Evolutionary conservation across 2,113 vertebrate species (phyloP).

Genomic region (Gallinago paraguaiae): DNA sequence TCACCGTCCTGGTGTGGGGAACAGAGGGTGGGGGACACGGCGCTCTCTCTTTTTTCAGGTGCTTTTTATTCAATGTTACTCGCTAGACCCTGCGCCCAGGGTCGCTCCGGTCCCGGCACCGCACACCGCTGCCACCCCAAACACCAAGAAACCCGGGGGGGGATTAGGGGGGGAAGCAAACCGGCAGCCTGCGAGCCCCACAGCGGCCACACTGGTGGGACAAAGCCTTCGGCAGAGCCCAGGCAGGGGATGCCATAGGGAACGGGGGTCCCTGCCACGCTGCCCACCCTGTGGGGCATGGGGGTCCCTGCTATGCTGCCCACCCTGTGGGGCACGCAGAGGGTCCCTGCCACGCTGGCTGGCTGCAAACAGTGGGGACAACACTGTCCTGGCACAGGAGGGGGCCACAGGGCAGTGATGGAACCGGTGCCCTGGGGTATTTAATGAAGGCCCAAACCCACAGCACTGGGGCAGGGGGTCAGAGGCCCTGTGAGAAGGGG

Average conservation of each 20-base stretch:
- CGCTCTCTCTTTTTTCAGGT: conserved; percentile 36
- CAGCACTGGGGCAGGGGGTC: neutral
- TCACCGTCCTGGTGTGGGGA: accelerated
- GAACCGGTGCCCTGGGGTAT: accelerated
- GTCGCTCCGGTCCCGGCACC: neutral
- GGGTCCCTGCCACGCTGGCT: neutral
- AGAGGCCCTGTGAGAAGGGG: neutral
- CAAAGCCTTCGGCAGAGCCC: neutral
- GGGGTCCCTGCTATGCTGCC: too few species aligned
- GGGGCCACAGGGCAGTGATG: neutral
- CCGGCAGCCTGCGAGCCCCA: neutral
- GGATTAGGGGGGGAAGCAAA: conserved; percentile 30
- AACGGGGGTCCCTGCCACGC: neutral
- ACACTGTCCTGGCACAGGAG: neutral
- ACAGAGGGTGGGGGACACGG: accelerated
- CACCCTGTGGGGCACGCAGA: neutral
- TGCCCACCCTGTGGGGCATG: neutral
- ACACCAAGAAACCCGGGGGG: conserved; percentile 30
- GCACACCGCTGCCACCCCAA: neutral
- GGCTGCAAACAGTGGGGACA: neutral
- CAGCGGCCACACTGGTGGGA: accelerated
- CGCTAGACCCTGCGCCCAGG: neutral
- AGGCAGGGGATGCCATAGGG: neutral
- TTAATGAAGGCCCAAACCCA: accelerated
- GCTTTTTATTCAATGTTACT: conserved; percentile 75